Conservation (phyloP, 2,113 vertebrate species). For the Anseranas semipalmata region DNA sequence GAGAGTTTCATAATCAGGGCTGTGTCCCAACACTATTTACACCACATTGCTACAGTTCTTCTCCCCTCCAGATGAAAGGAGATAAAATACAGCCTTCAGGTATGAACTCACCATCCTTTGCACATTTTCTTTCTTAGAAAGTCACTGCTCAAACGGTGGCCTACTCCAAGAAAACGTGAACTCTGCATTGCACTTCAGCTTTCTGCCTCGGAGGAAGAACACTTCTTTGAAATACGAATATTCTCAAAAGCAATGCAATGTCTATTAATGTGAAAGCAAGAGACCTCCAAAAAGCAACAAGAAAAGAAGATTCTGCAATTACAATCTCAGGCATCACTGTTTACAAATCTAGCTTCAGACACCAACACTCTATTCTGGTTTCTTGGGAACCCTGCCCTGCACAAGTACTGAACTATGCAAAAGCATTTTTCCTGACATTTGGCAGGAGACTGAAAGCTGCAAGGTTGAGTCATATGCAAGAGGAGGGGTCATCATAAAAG, state of each 20-base stretch:
- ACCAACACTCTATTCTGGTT: neutral
- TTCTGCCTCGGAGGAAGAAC: neutral
- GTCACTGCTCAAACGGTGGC: neutral
- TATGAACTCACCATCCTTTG: neutral
- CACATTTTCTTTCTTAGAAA: neutral
- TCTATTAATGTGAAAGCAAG: neutral
- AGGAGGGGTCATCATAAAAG: neutral
- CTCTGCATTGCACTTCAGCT: neutral
- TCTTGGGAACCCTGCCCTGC: neutral
- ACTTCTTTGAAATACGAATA: neutral
- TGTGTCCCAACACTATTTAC: neutral
- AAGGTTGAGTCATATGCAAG: neutral
- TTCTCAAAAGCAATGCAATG: neutral
- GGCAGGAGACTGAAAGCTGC: neutral
- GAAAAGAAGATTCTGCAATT: neutral
- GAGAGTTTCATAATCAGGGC: neutral
- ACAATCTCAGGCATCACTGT: neutral
- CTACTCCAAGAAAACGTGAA: neutral
- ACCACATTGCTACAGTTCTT: neutral
- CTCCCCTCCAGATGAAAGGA: neutral
- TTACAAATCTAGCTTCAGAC: neutral
- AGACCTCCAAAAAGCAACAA: neutral
- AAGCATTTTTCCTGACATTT: slow-evolving; percentile 17
- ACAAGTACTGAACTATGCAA: neutral
- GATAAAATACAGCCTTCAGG: neutral